Conservation (phyloP, 2,888 invertebrate genomes). For the Lucinisca nassula region DNA sequence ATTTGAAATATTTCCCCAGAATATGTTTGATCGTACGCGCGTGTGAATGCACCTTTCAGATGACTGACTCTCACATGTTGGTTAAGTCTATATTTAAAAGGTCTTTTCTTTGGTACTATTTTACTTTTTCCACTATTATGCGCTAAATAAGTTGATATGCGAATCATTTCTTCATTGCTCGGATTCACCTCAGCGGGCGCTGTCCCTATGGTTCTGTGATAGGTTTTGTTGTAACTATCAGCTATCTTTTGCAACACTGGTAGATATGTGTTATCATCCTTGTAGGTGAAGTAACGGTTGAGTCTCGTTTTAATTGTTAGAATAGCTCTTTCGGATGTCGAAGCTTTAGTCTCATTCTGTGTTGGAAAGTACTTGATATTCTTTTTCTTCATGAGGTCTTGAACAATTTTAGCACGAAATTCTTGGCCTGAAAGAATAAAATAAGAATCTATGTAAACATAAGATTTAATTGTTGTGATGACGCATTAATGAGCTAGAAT, state of each 20-base stretch:
- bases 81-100: conserved; percentile 39
- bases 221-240: conserved; percentile 51
- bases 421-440: conserved; percentile 45
- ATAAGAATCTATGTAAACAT: no score
- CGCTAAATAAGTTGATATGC: conserved; percentile 12
- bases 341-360: conserved; percentile 49
- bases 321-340: conserved; percentile 43
- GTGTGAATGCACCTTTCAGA: conserved; percentile 36
- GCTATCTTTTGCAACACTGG: conserved; percentile 37
- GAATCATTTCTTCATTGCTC: conserved; percentile 22
- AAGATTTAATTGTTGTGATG: no score
- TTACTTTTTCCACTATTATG: neutral
- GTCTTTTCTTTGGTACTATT: neutral
- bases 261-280: conserved; percentile 26
- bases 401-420: conserved; percentile 40
- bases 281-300: conserved; percentile 42
- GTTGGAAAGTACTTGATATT: conserved; percentile 42
- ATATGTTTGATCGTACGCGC: conserved; percentile 55
- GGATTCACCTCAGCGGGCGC: conserved; percentile 37
- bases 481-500: no score
- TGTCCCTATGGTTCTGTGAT: conserved; percentile 47
- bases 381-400: conserved; percentile 26
- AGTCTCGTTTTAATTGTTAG: conserved; percentile 46
- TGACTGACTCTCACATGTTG: conserved; percentile 34
- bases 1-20: conserved; percentile 38